Evolutionary conservation across 2,797 vertebrate species (phyloP).

Genomic region (Gadopsis bispinosus): DNA sequence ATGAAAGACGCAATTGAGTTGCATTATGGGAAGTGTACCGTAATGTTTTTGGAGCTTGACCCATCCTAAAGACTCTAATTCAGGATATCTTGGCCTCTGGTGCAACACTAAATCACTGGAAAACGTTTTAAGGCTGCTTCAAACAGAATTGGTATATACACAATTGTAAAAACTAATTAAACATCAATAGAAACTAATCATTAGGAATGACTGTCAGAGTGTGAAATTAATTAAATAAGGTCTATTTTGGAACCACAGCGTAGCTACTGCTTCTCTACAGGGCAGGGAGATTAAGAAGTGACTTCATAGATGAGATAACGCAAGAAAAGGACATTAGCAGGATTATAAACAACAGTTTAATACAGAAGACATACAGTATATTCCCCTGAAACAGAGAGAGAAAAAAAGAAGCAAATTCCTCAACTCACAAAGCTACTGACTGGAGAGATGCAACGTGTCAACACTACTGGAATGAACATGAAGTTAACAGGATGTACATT

Average conservation of each 20-base stretch:
- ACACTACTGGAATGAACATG: conserved; percentile 58
- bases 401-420: conserved; percentile 22
- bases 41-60: too few species aligned
- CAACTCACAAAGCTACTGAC: conserved; percentile 49
- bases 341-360: conserved; percentile 73
- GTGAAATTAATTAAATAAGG: not conserved
- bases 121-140: not conserved
- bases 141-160: not conserved
- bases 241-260: not conserved
- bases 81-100: not conserved
- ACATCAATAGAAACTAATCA: not conserved
- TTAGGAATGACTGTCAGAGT: not conserved
- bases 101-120: not conserved
- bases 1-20: too few species aligned
- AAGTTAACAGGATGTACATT: conserved; percentile 44
- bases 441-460: conserved; percentile 49
- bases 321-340: conserved; percentile 8
- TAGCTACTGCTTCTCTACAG: not conserved
- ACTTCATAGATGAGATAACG: not conserved
- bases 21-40: too few species aligned
- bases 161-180: not conserved
- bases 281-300: not conserved
- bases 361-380: conserved; percentile 50
- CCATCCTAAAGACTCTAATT: not conserved
- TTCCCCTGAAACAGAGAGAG: conserved; percentile 36